Evolutionary conservation across 2,797 vertebrate species (phyloP).

Genomic region (Dermochelys coriacea): DNA sequence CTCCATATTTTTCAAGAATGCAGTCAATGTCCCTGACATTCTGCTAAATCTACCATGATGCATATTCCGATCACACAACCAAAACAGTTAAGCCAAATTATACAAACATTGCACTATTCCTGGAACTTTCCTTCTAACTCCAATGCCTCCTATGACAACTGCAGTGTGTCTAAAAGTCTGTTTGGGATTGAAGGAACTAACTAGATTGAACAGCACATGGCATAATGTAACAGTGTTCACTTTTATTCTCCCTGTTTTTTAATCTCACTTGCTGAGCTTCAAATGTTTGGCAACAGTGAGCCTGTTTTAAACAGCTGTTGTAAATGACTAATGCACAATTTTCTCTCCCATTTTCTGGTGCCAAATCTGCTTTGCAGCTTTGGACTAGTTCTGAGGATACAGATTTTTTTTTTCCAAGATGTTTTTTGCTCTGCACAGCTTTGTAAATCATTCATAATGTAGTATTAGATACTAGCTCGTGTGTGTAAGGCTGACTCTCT

Average conservation of each 20-base stretch:
- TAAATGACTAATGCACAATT: background rate
- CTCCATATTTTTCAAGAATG: background rate
- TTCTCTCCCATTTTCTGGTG: background rate
- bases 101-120: background rate
- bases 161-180: background rate
- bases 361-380: background rate
- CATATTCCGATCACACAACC: background rate
- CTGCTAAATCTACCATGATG: background rate
- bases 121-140: background rate
- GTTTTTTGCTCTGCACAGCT: background rate
- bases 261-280: background rate
- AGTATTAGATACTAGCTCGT: background rate
- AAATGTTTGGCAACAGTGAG: background rate
- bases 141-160: background rate
- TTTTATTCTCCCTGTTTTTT: background rate
- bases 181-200: background rate
- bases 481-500: background rate
- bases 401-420: background rate
- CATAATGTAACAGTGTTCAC: background rate
- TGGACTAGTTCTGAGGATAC: background rate
- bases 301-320: background rate
- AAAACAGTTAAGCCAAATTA: background rate
- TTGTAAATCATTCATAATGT: background rate
- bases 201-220: accelerated
- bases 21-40: background rate